Percentiles rank a stretch among this genome's conserved stretches.
Evolutionary conservation across 1,140 invertebrate species (phyloP).

Genomic region (Nasonia longicornis): DNA sequence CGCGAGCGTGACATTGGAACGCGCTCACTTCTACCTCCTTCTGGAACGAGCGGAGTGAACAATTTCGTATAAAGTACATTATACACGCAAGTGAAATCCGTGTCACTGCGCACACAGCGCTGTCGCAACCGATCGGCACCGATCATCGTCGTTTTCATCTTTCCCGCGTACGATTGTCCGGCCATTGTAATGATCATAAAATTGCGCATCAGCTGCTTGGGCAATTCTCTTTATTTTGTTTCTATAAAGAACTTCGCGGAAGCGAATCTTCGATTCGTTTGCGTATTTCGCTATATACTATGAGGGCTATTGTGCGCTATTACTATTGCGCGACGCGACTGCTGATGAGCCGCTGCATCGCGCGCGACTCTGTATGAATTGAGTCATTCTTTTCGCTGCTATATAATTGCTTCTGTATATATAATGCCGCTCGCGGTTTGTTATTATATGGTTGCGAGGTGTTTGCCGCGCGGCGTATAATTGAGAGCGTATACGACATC

Average conservation of each 20-base stretch:
- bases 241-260: not conserved
- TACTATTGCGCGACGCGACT: not conserved
- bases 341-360: not conserved
- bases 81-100: not conserved
- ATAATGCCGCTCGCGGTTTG: not conserved
- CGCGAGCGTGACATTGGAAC: slow-evolving; percentile 56
- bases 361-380: not conserved
- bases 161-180: not conserved
- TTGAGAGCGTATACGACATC: not conserved
- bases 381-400: not conserved
- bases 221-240: not conserved
- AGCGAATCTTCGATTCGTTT: not conserved
- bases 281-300: not conserved
- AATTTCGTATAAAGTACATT: too few relatives aligned
- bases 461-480: too few relatives aligned
- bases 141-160: not conserved
- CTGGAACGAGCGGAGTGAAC: slow-evolving; percentile 43
- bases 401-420: not conserved
- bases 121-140: not conserved
- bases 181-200: not conserved
- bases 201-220: too few relatives aligned
- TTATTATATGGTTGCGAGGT: not conserved
- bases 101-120: slow-evolving; percentile 6
- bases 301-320: not conserved
- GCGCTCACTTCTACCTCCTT: slow-evolving; percentile 48